A percentile compares a stretch with the other conserved stretches of the same genome.
Conservation (phyloP, 2,888 invertebrate species). For the Ophion ellenae region DNA sequence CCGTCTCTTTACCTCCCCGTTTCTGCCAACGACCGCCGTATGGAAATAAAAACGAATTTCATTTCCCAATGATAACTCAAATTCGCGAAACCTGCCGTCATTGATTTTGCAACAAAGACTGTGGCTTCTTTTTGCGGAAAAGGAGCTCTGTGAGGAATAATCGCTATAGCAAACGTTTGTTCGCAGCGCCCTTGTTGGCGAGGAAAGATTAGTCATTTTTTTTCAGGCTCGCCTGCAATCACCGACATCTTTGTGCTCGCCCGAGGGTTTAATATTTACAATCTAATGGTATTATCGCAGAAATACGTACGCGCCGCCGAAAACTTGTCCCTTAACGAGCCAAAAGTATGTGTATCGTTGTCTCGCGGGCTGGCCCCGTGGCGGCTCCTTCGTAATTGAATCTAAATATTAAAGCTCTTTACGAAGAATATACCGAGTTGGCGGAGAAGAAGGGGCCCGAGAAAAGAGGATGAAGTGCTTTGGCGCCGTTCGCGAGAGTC, state of each 20-base stretch:
- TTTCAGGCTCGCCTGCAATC: not conserved
- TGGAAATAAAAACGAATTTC: too few relatives aligned
- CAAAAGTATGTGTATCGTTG: slow-evolving; percentile 58
- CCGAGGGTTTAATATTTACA: not conserved
- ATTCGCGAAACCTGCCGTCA: too few relatives aligned
- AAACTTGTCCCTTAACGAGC: slow-evolving; percentile 80
- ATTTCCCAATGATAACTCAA: too few relatives aligned
- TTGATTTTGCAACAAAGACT: too few relatives aligned
- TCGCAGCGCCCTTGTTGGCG: not conserved
- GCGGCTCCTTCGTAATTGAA: slow-evolving; percentile 78
- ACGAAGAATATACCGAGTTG: slow-evolving; percentile 19
- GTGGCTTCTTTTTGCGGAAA: too few relatives aligned
- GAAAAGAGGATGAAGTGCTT: slow-evolving; percentile 58
- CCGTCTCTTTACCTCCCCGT: too few relatives aligned
- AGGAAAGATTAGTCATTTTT: not conserved
- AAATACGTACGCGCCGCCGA: slow-evolving; percentile 56
- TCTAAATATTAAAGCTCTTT: slow-evolving; percentile 80
- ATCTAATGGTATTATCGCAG: not conserved
- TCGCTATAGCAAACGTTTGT: too few relatives aligned
- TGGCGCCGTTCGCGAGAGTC: slow-evolving; percentile 43
- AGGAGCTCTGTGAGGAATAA: too few relatives aligned
- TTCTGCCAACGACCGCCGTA: too few relatives aligned
- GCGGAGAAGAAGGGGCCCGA: not conserved
- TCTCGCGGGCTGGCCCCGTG: slow-evolving; percentile 67
- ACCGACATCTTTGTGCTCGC: not conserved